These are phyloP conservation scores for Danionella cerebrum DNA, from an alignment of 2,113 vertebrate species.

Conservation along the genomic window DNA sequence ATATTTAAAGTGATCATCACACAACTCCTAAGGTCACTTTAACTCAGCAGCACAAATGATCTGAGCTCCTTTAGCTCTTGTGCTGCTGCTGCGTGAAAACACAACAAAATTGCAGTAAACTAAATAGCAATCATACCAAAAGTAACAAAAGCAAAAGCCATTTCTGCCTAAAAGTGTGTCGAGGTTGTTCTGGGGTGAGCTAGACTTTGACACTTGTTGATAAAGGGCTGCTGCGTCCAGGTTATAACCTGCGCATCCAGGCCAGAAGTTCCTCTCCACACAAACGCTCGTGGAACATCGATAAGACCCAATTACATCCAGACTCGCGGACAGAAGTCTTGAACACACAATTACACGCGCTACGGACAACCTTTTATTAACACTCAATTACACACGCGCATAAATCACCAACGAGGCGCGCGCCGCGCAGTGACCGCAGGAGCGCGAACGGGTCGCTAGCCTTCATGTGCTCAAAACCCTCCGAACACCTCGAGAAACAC, in stretches of 20 bases:
- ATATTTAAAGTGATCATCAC: too few species aligned
- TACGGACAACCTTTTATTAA: constrained; percentile 74
- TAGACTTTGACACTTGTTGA: too few species aligned
- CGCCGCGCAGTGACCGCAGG: constrained; percentile 42
- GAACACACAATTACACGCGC: constrained; percentile 69
- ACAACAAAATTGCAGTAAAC: too few species aligned
- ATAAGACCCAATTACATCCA: constrained; percentile 71
- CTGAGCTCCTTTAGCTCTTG: too few species aligned
- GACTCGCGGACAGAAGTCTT: constrained; percentile 57
- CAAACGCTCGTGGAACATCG: constrained; percentile 60
- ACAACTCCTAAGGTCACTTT: too few species aligned
- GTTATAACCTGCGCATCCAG: neutral
- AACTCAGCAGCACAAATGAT: too few species aligned
- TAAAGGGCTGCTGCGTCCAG: too few species aligned
- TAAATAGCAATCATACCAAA: too few species aligned
- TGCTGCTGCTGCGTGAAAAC: too few species aligned
- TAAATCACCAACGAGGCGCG: constrained; percentile 59
- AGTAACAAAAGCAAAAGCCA: too few species aligned
- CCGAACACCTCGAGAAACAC: neutral
- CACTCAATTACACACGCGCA: constrained; percentile 73
- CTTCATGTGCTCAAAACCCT: constrained; percentile 3
- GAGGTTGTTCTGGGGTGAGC: too few species aligned
- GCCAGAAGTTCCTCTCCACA: constrained; percentile 45
- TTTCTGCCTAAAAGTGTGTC: too few species aligned
- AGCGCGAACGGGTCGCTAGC: constrained; percentile 40